A percentile compares a stretch with the other conserved stretches of the same genome.
Conservation (phyloP, 37 sponge, comb jelly and placozoan genomes). For the Beroe ovata region DNA sequence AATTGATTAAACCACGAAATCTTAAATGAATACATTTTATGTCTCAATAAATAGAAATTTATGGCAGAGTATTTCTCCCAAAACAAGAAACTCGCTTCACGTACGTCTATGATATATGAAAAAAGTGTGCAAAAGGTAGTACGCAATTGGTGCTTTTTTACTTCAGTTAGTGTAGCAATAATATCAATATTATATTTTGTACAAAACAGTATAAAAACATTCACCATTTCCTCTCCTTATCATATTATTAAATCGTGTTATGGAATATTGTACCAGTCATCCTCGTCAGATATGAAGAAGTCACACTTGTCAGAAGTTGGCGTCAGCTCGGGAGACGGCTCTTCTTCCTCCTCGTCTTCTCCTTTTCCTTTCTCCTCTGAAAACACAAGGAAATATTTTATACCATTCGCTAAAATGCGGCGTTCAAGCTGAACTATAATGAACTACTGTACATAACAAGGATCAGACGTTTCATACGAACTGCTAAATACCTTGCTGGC, state of each 20-base stretch:
- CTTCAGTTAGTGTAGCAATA: too few relatives aligned
- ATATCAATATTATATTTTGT: too few relatives aligned
- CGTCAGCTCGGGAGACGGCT: slow-evolving; percentile 41
- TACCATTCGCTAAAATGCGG: too few relatives aligned
- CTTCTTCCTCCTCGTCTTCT: slow-evolving; percentile 28
- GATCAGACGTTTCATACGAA: too few relatives aligned
- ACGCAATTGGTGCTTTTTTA: too few relatives aligned
- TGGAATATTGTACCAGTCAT: slow-evolving; percentile 60
- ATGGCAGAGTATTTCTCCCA: not conserved
- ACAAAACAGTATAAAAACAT: slow-evolving; percentile 61
- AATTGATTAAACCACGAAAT: slow-evolving; percentile 65
- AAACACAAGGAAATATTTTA: not conserved
- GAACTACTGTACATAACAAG: too few relatives aligned
- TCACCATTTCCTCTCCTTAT: not conserved
- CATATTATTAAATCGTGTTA: too few relatives aligned
- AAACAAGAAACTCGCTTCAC: too few relatives aligned
- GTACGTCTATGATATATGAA: too few relatives aligned
- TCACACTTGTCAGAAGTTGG: slow-evolving; percentile 45
- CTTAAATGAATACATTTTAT: slow-evolving; percentile 50
- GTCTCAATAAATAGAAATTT: slow-evolving; percentile 46
- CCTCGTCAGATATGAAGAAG: slow-evolving; percentile 65
- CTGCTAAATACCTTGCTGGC: slow-evolving; percentile 8
- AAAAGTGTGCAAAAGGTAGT: too few relatives aligned
- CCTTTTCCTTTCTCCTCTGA: not conserved
- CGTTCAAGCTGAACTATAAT: too few relatives aligned